These are phyloP conservation scores for Drosophila lacteicornis DNA, from an alignment of 1,140 invertebrate species.

Conservation along the genomic window DNA sequence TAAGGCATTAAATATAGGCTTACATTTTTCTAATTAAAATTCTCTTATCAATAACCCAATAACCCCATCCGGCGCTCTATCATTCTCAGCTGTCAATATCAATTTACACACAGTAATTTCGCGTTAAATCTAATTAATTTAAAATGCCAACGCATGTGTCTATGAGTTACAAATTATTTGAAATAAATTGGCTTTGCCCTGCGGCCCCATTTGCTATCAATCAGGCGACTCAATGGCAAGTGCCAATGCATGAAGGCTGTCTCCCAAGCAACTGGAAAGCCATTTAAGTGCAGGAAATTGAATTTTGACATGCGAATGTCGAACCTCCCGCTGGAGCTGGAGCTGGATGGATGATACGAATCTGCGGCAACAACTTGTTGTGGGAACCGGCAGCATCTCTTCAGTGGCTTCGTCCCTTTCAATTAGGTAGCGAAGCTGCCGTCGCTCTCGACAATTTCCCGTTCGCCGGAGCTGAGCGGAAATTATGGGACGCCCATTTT, in stretches of 20 bases:
- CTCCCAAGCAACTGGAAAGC: conserved; percentile 61
- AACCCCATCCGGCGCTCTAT: not conserved
- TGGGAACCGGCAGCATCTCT: conserved; percentile 28
- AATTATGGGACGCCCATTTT: conserved; percentile 82
- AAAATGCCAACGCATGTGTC: not conserved
- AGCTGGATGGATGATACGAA: conserved; percentile 34
- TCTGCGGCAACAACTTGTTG: conserved; percentile 58
- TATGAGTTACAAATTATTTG: not conserved
- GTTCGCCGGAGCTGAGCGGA: conserved; percentile 58
- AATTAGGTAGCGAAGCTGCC: conserved; percentile 35
- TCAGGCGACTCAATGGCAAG: conserved; percentile 29
- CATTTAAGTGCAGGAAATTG: conserved; percentile 80
- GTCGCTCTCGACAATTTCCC: conserved; percentile 65
- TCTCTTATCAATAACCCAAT: conserved; percentile 2
- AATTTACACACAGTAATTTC: not conserved
- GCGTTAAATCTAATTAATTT: conserved; percentile 13
- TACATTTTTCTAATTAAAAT: not conserved
- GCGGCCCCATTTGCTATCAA: conserved; percentile 15
- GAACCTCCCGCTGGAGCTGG: conserved; percentile 16
- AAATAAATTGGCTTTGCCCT: conserved; percentile 15
- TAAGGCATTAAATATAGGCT: too few species aligned
- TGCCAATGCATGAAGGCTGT: conserved; percentile 3
- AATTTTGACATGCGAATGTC: conserved; percentile 57
- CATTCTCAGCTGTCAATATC: conserved; percentile 1
- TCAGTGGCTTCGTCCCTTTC: conserved; percentile 49